Percentiles rank a stretch among this genome's conserved stretches.
These are phyloP conservation scores for Varecia variegata DNA, from an alignment of 2,797 vertebrate species.

Conservation along the genomic window DNA sequence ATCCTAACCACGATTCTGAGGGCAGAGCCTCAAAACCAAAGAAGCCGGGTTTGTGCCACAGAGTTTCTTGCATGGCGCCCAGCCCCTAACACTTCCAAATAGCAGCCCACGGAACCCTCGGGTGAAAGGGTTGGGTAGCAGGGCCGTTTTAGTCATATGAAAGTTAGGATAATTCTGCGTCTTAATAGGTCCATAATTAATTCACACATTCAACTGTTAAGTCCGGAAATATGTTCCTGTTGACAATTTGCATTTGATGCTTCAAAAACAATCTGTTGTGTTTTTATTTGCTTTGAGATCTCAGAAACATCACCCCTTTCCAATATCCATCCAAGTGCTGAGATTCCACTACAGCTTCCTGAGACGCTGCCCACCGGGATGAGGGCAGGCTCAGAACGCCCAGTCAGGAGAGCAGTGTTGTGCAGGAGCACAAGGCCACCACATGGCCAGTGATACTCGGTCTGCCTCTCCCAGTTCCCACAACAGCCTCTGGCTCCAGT, in stretches of 20 bases:
- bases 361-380: background rate
- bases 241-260: slow-evolving; percentile 81
- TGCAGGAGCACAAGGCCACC: background rate
- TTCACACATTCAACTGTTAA: slow-evolving; percentile 80
- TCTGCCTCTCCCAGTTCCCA: background rate
- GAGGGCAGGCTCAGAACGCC: background rate
- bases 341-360: background rate
- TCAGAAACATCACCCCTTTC: slow-evolving; percentile 60
- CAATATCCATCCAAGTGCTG: slow-evolving; percentile 33
- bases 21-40: background rate
- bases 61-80: slow-evolving; percentile 33
- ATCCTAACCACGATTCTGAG: background rate
- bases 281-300: slow-evolving; percentile 71
- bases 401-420: background rate
- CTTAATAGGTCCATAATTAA: slow-evolving; percentile 81
- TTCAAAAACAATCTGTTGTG: slow-evolving; percentile 81
- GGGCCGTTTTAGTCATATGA: background rate
- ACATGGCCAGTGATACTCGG: background rate
- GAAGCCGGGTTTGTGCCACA: slow-evolving; percentile 30
- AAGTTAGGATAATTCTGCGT: slow-evolving; percentile 65
- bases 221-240: slow-evolving; percentile 83
- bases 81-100: slow-evolving; percentile 75
- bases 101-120: slow-evolving; percentile 63
- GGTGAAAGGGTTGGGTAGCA: slow-evolving; percentile 25
- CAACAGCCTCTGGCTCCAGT: background rate